Evolutionary conservation across 2,113 vertebrate genomes (phyloP), one percentile per base, ranked within the genome.

Genomic region (Sclerurus mexicanus): DNA sequence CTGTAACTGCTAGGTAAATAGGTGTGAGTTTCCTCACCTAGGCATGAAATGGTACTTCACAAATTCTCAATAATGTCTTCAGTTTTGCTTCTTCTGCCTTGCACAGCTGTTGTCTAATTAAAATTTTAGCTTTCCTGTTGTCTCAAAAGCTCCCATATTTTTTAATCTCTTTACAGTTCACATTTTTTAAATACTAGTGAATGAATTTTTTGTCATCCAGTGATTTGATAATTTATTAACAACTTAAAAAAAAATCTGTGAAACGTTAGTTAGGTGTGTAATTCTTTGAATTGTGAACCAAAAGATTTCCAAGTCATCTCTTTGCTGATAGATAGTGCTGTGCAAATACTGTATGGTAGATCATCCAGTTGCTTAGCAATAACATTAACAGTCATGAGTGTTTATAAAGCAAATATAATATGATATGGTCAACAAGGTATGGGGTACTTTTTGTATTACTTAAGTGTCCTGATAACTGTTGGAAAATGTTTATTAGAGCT

Each of bases 401-500:
- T 96, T 96, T 95, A 92, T 93, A 95, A 95, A 96, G 93, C 90
- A 96, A 95, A 94, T 94, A 95, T 62, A 96, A 93, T 93, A 83
- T 1, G 73, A 94, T 93, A 86, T 24, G 60, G 85, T 95, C 95
- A 96, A 96, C 95, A 90, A 94, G 82, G 56, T 95, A 88, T 86
- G 90, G 77, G 88, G 82, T 94, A 73, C 95, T 96, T 92, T 95
- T 96, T 84, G 68, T 95, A 71, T 92, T 94, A 31, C 55, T 93
- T 88, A 93, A 93, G 90, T 93, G 87, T 91, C 59, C 59, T 93
- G 90, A 92, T 96, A 95, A 94, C 88, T 64, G 52, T 78, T 96
- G 90, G 85, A 93, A 96, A 97, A 86, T 2, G 8, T 75, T 94
- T 91, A 77, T 85, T 95, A 80, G 64, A 63, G 60, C 28, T 63